A percentile compares a stretch with the other conserved stretches of the same genome.
These are phyloP conservation scores for Tenebrio molitor DNA, from an alignment of 1,140 invertebrate genomes.

Conservation along the genomic window DNA sequence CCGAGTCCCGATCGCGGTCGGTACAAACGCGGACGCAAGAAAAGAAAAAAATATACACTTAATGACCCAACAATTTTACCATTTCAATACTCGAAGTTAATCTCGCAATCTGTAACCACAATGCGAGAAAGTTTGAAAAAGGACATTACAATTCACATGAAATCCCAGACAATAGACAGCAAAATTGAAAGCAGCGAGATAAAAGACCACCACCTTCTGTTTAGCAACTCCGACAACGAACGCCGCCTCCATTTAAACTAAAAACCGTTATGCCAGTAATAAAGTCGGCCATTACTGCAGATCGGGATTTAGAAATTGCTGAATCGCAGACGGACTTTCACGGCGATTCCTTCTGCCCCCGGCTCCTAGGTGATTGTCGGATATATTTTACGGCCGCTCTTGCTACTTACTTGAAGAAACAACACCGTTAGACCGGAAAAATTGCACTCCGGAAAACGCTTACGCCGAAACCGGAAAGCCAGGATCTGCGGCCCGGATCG, in stretches of 20 bases:
- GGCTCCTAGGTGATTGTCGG: constrained; percentile 10
- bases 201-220: constrained; percentile 38
- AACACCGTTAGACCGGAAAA: constrained; percentile 31
- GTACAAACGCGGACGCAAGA: neutral
- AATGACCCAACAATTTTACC: constrained; percentile 25
- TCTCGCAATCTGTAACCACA: constrained; percentile 36
- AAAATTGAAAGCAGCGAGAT: constrained; percentile 38
- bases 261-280: constrained; percentile 30
- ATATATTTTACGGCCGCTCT: constrained; percentile 7
- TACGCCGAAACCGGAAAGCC: neutral
- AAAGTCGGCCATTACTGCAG: constrained; percentile 15
- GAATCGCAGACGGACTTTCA: constrained; percentile 15
- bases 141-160: constrained; percentile 39
- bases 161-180: constrained; percentile 29
- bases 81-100: constrained; percentile 10
- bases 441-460: constrained; percentile 19
- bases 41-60: constrained; percentile 4
- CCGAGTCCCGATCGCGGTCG: neutral
- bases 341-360: constrained; percentile 6
- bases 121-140: constrained; percentile 39
- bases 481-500: neutral
- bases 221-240: constrained; percentile 12
- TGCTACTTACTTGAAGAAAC: constrained; percentile 23
- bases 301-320: constrained; percentile 37
- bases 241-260: constrained; percentile 30